phyloP scores from a whole-genome alignment of 2,888 invertebrate species.

The Apantesis nais region DNA sequence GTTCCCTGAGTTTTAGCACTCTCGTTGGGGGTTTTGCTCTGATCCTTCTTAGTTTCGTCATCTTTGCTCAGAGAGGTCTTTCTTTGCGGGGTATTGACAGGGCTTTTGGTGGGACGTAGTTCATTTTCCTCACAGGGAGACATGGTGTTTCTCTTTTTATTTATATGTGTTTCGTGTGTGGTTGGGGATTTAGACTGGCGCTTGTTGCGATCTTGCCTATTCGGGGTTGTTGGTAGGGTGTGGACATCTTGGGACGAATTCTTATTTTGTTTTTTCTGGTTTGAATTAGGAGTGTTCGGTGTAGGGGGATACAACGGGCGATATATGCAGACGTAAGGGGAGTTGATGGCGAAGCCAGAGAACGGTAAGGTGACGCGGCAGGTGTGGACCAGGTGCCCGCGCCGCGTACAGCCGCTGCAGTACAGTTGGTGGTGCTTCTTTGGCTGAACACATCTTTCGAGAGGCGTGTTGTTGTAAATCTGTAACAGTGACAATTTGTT shows the following conservation, averaged over 20 bases:
- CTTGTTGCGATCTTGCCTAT: slow-evolving; percentile 54
- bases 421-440: slow-evolving; percentile 68
- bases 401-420: slow-evolving; percentile 85
- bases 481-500: slow-evolving; percentile 50
- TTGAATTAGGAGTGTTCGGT: slow-evolving; percentile 19
- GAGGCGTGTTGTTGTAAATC: slow-evolving; percentile 74
- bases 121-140: slow-evolving; percentile 52
- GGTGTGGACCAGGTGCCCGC: slow-evolving; percentile 81
- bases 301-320: slow-evolving; percentile 55
- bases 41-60: slow-evolving; percentile 33
- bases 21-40: slow-evolving; percentile 37
- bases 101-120: slow-evolving; percentile 48
- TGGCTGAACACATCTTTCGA: slow-evolving; percentile 64
- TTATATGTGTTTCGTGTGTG: slow-evolving; percentile 62
- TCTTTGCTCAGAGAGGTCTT: slow-evolving; percentile 52
- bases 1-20: slow-evolving; percentile 28
- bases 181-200: slow-evolving; percentile 75
- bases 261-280: slow-evolving; percentile 33
- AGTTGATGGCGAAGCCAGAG: slow-evolving; percentile 71
- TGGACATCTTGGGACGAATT: slow-evolving; percentile 44
- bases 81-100: slow-evolving; percentile 41
- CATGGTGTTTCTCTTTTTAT: slow-evolving; percentile 62
- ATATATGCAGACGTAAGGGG: slow-evolving; percentile 72
- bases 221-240: slow-evolving; percentile 24
- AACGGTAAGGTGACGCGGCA: slow-evolving; percentile 73